phyloP scores from a whole-genome alignment of 2,888 invertebrate species.

The Glaucopsyche alexis region DNA sequence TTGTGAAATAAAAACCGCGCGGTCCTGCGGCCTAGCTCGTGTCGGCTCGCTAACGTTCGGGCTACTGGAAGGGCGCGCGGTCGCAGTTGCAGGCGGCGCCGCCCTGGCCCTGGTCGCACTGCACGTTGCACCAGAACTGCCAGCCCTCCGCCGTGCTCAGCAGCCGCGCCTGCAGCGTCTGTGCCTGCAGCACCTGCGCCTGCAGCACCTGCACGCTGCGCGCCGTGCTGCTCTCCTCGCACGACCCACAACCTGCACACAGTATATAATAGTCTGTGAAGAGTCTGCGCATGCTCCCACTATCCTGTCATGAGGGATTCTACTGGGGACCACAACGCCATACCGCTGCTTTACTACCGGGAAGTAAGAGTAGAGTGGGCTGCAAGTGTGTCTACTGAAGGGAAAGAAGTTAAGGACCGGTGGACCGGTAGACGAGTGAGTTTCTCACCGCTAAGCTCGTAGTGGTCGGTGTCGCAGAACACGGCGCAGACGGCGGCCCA shows the following conservation, averaged over 20 bases:
- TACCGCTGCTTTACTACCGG: no score
- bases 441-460: slow-evolving; percentile 56
- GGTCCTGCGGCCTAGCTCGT: no score
- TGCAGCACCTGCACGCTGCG: slow-evolving; percentile 35
- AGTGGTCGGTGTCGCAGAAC: slow-evolving; percentile 70
- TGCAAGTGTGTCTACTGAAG: no score
- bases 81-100: slow-evolving; percentile 89
- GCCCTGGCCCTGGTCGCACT: slow-evolving; percentile 85
- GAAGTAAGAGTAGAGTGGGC: no score
- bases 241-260: slow-evolving; percentile 65
- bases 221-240: slow-evolving; percentile 43
- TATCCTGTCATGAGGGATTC: no score
- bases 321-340: no score
- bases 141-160: slow-evolving; percentile 73
- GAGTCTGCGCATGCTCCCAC: no score
- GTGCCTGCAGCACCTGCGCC: slow-evolving; percentile 30
- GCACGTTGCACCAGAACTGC: slow-evolving; percentile 82
- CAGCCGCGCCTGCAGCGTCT: slow-evolving; percentile 32
- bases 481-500: slow-evolving; percentile 73
- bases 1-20: no score
- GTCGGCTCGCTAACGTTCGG: neutral
- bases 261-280: neutral
- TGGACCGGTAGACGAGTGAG: neutral
- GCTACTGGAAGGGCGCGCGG: slow-evolving; percentile 79
- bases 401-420: no score